Evolutionary conservation across 2,113 vertebrate genomes (phyloP).

Genomic region (Empidonax traillii): DNA sequence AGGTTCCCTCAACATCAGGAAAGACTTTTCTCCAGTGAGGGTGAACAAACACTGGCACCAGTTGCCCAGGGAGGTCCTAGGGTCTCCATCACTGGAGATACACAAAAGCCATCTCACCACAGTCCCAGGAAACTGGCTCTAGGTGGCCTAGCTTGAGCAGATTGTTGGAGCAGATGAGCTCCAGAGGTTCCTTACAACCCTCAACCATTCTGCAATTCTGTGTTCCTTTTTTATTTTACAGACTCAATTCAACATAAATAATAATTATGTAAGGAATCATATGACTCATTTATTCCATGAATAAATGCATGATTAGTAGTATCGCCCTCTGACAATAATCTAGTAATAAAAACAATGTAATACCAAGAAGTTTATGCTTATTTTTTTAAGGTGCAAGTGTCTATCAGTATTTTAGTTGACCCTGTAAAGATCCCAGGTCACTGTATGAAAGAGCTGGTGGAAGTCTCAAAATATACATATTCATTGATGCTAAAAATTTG

Average conservation of each 20-base stretch:
- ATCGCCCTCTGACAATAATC: neutral
- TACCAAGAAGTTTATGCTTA: neutral
- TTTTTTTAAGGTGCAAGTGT: neutral
- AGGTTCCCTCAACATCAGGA: neutral
- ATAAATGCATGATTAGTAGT: neutral
- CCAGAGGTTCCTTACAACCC: neutral
- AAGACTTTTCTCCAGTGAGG: neutral
- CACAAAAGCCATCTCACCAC: neutral
- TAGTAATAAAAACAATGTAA: neutral
- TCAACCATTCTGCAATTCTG: neutral
- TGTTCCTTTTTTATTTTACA: neutral
- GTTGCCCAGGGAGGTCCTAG: neutral
- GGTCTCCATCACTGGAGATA: neutral
- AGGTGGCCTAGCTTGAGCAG: neutral
- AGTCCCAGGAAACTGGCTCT: neutral
- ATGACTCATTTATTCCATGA: neutral
- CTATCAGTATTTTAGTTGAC: neutral
- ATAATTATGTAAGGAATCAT: neutral
- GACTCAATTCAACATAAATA: neutral
- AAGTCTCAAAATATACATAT: neutral
- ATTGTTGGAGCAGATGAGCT: neutral
- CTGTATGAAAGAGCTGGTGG: neutral
- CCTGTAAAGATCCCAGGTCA: neutral
- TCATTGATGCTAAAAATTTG: neutral
- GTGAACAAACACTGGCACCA: neutral